Conservation (phyloP, 2,797 vertebrate genomes). For the Kryptopterus vitreolus region DNA sequence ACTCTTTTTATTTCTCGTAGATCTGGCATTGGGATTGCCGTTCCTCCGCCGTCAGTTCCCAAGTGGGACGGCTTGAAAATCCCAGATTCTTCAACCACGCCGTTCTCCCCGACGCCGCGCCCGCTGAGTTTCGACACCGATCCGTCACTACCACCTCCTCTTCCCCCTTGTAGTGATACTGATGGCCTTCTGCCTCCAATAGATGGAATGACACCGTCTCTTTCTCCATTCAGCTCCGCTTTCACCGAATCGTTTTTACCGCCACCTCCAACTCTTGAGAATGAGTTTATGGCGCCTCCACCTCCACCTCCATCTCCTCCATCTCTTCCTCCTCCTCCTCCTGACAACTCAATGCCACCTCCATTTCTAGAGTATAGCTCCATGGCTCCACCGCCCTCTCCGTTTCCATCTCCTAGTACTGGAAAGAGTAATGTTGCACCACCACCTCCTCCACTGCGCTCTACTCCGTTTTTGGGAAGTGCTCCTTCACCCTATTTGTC, state of each 20-base stretch:
- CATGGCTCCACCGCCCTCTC: slow-evolving; percentile 44
- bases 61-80: slow-evolving; percentile 44
- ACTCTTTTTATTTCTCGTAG: slow-evolving; percentile 44
- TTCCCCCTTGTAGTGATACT: slow-evolving; percentile 23
- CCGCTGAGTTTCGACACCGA: slow-evolving; percentile 15
- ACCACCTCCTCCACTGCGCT: slow-evolving; percentile 54
- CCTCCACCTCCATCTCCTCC: slow-evolving; percentile 38
- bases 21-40: slow-evolving; percentile 68
- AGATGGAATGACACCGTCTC: slow-evolving; percentile 20
- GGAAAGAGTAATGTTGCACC: slow-evolving; percentile 41
- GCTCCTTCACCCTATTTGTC: slow-evolving; percentile 33
- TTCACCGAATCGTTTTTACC: slow-evolving; percentile 35
- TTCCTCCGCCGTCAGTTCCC: slow-evolving; percentile 73
- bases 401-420: slow-evolving; percentile 25
- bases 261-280: slow-evolving; percentile 21
- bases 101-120: slow-evolving; percentile 23
- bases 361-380: slow-evolving; percentile 34
- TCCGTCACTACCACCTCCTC: slow-evolving; percentile 30
- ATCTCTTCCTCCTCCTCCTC: too few relatives aligned
- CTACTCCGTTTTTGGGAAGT: slow-evolving; percentile 7
- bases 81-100: slow-evolving; percentile 25
- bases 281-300: background rate
- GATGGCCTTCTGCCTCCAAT: slow-evolving; percentile 15
- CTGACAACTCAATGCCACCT: background rate
- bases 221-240: slow-evolving; percentile 36